Base-by-base conservation (phyloP, 2,888 invertebrate species). In the Apodemia hepburni region DNA sequence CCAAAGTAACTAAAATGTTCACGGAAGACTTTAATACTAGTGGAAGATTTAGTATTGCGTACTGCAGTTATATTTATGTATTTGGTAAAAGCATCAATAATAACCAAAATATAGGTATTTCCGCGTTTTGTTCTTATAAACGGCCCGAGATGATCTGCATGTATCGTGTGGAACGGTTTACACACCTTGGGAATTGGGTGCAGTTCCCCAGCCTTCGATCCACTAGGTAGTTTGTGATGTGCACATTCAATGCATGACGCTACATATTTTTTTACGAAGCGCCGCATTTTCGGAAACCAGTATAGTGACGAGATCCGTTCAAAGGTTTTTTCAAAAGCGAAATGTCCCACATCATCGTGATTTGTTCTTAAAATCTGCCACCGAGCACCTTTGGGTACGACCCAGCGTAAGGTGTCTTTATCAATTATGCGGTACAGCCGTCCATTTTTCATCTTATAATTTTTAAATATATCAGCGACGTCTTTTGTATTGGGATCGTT, bases 311-410 rank as follows among this genome's bases (percentile, higher is more conserved):
- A 33, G 9, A 33, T 59, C 5, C 65, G 58, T 35, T 65, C 35
- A 17, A 73, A 33, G 22, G 72, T 73, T 63, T 73, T 72, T 22
- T 73, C 72, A 15, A 69, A 61, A 1, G 64, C 66, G 58, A 69
- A 73, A 62, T 75, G 73, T 12, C 74, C 75, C 1, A 69, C 49
- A 57, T 66, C 61, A 22, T 76, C 74, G 64, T 76, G 73, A 35
- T 65, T 66, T 1, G 60, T 22, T 62, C 64, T 64, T 1, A 71
- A 49, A 4, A 75, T 61, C 60, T 73, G 71, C 71, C 68, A 72
- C 15, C 70, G 64, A 5, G 66, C 67, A 0, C 61, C 64, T 63
- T 70, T 71, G 12, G 74, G 73, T 9, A 75, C 70, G 9, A 33
- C 33, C 33, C 33, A 33, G 33, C 33, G 33, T 7, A 33, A 33